A percentile compares a stretch with the other conserved stretches of the same genome.
phyloP scores from a whole-genome alignment of 2,888 invertebrate species.

The Orchesellides sinensis region DNA sequence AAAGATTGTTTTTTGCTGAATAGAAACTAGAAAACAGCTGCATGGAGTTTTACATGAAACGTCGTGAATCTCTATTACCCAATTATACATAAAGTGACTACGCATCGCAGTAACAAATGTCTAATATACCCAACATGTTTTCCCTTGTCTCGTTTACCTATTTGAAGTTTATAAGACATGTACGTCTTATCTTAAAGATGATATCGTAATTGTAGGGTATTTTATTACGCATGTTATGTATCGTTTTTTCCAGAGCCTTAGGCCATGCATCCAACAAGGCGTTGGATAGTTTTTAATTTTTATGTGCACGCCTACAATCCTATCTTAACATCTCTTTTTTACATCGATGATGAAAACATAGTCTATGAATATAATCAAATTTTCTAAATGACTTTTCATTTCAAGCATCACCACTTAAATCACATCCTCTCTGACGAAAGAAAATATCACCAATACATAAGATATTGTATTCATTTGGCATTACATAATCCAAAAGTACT shows the following conservation, averaged over 20 bases:
- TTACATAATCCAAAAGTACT: slow-evolving; percentile 12
- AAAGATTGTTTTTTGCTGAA: not conserved
- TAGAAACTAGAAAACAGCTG: not conserved
- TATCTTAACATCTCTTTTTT: slow-evolving; percentile 25
- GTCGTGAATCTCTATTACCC: no score
- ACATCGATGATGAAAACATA: not conserved
- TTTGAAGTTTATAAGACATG: not conserved
- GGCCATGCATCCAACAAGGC: slow-evolving; percentile 13
- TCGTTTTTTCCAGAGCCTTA: slow-evolving; percentile 5
- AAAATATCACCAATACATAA: not conserved
- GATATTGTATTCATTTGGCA: not conserved
- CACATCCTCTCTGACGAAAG: no score
- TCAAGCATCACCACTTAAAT: not conserved
- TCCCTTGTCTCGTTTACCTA: no score
- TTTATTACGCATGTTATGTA: not conserved
- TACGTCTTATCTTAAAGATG: no score
- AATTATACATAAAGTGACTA: no score
- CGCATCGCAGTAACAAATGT: no score
- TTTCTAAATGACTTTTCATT: not conserved
- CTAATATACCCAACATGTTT: no score
- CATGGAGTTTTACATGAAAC: not conserved
- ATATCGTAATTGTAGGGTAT: no score
- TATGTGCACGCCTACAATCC: slow-evolving; percentile 31
- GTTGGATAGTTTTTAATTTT: slow-evolving; percentile 3
- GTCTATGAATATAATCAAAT: not conserved